Conservation (phyloP, 2,888 invertebrate genomes). For the Pocota personata region DNA sequence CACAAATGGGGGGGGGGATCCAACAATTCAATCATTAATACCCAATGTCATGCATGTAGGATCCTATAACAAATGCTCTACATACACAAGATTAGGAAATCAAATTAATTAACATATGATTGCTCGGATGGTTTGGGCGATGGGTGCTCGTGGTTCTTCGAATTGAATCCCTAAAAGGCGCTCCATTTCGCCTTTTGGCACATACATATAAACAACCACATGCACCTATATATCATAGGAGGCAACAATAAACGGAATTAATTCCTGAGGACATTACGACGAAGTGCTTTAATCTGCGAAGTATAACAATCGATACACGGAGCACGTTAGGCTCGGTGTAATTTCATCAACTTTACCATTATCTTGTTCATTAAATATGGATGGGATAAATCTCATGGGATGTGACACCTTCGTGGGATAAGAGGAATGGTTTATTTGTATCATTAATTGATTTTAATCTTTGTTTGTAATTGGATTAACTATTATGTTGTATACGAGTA, state of each 20-base stretch:
- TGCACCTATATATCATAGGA: not conserved
- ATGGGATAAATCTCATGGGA: constrained; percentile 64
- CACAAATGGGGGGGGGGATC: not conserved
- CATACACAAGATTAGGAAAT: constrained; percentile 56
- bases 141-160: not conserved
- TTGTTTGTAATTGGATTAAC: constrained; percentile 54
- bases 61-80: constrained; percentile 24
- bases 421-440: constrained; percentile 45
- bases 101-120: constrained; percentile 68
- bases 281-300: constrained; percentile 40
- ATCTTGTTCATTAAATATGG: constrained; percentile 64
- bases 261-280: constrained; percentile 29
- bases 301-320: constrained; percentile 42
- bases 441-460: constrained; percentile 70
- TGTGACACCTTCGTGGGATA: constrained; percentile 62
- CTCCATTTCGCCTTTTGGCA: constrained; percentile 12
- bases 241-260: constrained; percentile 54
- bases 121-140: not conserved
- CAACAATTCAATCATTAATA: constrained; percentile 44
- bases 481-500: not conserved
- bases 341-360: constrained; percentile 46
- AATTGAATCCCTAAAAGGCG: constrained; percentile 7
- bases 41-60: constrained; percentile 38
- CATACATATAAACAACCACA: not conserved
- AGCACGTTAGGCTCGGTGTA: not conserved